Percentiles rank a stretch among this genome's conserved stretches.
phyloP scores from a whole-genome alignment of 2,113 vertebrate genomes.

The Colossoma macropomum region DNA sequence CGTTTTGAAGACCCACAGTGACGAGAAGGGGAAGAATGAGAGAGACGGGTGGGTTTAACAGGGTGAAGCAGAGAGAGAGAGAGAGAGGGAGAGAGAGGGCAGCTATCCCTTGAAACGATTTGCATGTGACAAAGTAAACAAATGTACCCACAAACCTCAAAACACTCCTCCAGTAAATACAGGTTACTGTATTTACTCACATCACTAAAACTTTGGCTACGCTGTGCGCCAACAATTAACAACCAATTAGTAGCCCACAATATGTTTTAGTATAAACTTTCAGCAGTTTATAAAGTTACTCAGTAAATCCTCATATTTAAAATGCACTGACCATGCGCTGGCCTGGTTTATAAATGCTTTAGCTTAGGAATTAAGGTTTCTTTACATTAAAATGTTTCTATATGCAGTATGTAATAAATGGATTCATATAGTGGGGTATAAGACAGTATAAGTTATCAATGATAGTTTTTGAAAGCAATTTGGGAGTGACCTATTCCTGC shows the following conservation, averaged over 20 bases:
- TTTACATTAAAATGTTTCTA: too few species aligned
- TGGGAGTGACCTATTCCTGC: too few species aligned
- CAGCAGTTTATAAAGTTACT: not conserved
- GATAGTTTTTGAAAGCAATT: too few species aligned
- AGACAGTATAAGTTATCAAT: too few species aligned
- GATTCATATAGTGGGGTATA: too few species aligned
- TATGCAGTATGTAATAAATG: too few species aligned
- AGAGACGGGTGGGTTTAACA: conserved; percentile 46
- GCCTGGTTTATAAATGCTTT: not conserved
- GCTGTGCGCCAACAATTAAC: not conserved
- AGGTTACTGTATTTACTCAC: not conserved
- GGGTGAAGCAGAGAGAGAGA: conserved; percentile 48
- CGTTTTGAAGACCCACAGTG: conserved; percentile 85
- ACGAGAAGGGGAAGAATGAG: conserved; percentile 46
- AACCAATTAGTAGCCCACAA: not conserved
- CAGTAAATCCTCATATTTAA: not conserved
- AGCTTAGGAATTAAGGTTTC: not conserved
- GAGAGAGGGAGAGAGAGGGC: not conserved
- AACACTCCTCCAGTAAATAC: not conserved
- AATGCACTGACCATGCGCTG: not conserved
- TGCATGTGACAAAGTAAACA: conserved; percentile 35
- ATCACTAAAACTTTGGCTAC: not conserved
- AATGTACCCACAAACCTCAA: conserved; percentile 20
- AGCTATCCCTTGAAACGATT: not conserved
- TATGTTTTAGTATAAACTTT: not conserved